Evolutionary conservation across 2,888 invertebrate genomes (phyloP), one percentile per base, ranked within the genome.

Genomic region (Galerucella calmariensis): DNA sequence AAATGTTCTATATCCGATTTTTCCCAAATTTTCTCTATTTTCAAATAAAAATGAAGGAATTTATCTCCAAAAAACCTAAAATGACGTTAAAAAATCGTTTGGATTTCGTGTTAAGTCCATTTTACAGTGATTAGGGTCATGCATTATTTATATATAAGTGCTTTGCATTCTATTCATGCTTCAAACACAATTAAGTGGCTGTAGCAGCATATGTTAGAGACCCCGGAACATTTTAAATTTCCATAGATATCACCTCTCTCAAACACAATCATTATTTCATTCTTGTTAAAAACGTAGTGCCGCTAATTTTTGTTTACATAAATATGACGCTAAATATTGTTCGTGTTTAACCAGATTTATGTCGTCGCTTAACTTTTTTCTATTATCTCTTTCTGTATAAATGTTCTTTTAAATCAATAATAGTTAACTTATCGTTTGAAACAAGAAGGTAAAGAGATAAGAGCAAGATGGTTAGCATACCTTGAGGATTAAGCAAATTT

Each of bases 131-230:
- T 72, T 72, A 72, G 59, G 48, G 59, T 66, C 72, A 72, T 72
- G 72, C 72, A 72, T 72, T 72, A 72, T 72, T 72, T 72, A 72
- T 72, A 70, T 63, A 59, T 66, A 24, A 66, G 56, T 72, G 59
- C 72, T 72, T 72, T 72, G 72, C 72, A 72, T 72, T 72, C 72
- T 72, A 72, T 72, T 72, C 72, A 72, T 72, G 72, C 72, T 66
- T 72, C 66, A 58, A 72, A 72, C 67, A 67, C 72, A 72, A 72
- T 72, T 72, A 72, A 72, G 72, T 72, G 72, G 66, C 72, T 72
- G 72, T 72, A 72, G 66, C 67, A 72, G 72, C 72, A 72, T 72
- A 67, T 72, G 72, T 72, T 72, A 72, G 72, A 72, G 63, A 72
- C 72, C 66, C 65, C 72, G 66, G 72, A 72, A 72, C 72, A 72